Base-by-base conservation (phyloP, 2,113 vertebrate genomes). In the Synodontis membranacea region DNA sequence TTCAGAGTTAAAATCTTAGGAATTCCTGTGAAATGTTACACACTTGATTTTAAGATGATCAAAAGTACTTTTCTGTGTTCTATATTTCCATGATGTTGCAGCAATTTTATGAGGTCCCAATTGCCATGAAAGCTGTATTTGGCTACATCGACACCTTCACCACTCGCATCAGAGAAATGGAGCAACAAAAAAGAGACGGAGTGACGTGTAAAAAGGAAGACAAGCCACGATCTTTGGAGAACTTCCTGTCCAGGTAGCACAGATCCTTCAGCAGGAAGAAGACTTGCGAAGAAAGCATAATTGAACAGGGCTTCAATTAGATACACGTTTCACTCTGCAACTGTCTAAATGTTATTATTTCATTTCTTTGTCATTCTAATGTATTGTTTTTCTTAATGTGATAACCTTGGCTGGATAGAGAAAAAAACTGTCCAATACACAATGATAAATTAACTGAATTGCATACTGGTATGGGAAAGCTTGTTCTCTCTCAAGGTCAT, bases 51-150 rank as follows among this genome's bases (percentile, higher is more conserved):
- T 52, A 75, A 39, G 46, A 50, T 66, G 9, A 21, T 31, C 11
- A n/a, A n/a, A 48, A 44, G 4, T 10, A 39, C 21, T 78, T 37
- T 75, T 58, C 17, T 64, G 0, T 68, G 44, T 46, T 81, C 48
- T 12, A n/a, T 23, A 10, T 79, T 54, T 19, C 28, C 87, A 88
- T 88, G 90, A 76, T 84, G 80, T 76, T 86, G 90, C 93, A 99
- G 98, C 98, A 99, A 97, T 96, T 96, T 85, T 99, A 99, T 58
- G 98, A 99, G 92, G 98, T 98, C 80, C 98, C 98, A 42, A 98
- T 99, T 83, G 95, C 96, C 87, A 99, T 99, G 98, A 98, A 99
- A 92, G 96, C 98, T 0, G 96, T 99, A 75, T 98, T 99, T 56
- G 95, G 98, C 91, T 94, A 98, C 92, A 94, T 99, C 0, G 98